Base-by-base conservation (phyloP, 1,140 invertebrate genomes). In the Dendrolimus kikuchii region DNA sequence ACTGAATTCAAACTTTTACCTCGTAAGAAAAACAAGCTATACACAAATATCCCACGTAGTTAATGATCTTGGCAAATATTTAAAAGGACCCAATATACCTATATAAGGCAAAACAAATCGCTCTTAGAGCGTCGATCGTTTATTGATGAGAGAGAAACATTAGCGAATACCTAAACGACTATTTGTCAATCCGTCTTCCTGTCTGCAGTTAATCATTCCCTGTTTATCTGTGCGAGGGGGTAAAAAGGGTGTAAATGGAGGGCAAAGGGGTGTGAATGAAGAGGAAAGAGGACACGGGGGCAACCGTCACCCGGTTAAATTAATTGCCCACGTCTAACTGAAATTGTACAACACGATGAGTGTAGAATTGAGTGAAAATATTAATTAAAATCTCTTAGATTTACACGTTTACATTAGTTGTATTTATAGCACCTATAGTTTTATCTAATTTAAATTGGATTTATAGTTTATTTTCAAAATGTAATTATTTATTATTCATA, bases 111-210 rank as follows among this genome's bases (percentile, higher is more conserved):
- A 23, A 23, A 23, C 23, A 23, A 23, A 23, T 23, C 23, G 23
- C 23, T 23, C 53, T 41, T 38, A 49, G 37, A 56, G 40, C 57
- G 51, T 55, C 66, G 67, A 71, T 72, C 75, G 66, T 77, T 78
- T 79, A 82, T 80, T 77, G 71, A 81, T 75, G 78, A 83, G 74
- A 59, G 68, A 55, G 58, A 63, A 60, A 64, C 81, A 82, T 81
- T 81, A 84, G 76, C 77, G 70, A 81, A 82, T 82, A 75, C 81
- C 81, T 68, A 77, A 81, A 73, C 68, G 76, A 77, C 81, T 84
- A 84, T 84, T 84, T 84, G 81, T 83, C 80, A 80, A 81, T 81
- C 75, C 74, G 77, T 81, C 79, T 84, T 79, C 71, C 81, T 76
- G 80, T 79, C 76, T 78, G 65, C 72, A 69, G 73, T 80, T 82